Percentiles rank a stretch among this genome's conserved stretches.
These are phyloP conservation scores for Polypedilum vanderplanki DNA, from an alignment of 1,140 invertebrate genomes.

Conservation along the genomic window DNA sequence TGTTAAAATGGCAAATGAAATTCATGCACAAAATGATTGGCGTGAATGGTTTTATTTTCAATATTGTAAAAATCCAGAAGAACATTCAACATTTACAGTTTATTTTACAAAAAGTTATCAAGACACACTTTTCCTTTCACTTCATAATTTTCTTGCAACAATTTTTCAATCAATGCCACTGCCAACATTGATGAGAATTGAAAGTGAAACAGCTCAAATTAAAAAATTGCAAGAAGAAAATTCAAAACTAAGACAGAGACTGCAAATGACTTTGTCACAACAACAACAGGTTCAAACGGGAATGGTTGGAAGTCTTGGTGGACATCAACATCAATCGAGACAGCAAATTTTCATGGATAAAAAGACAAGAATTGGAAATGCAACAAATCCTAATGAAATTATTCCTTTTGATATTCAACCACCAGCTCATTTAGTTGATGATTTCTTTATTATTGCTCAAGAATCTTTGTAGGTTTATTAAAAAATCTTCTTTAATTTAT, in stretches of 20 bases:
- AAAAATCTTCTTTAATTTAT: slow-evolving; percentile 32
- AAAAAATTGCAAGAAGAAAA: slow-evolving; percentile 79
- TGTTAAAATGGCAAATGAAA: slow-evolving; percentile 73
- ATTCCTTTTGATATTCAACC: slow-evolving; percentile 55
- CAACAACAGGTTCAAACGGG: slow-evolving; percentile 35
- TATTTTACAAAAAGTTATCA: slow-evolving; percentile 93
- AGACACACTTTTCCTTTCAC: slow-evolving; percentile 84
- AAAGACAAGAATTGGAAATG: slow-evolving; percentile 45
- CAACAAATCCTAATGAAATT: slow-evolving; percentile 48
- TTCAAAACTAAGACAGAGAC: slow-evolving; percentile 54
- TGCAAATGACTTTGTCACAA: slow-evolving; percentile 41
- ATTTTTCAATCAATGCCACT: slow-evolving; percentile 80
- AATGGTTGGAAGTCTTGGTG: background rate
- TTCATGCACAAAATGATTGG: slow-evolving; percentile 87
- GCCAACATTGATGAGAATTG: slow-evolving; percentile 75
- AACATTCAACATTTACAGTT: slow-evolving; percentile 76
- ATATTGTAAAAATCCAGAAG: slow-evolving; percentile 85
- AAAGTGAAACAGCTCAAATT: slow-evolving; percentile 73
- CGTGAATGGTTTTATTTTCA: slow-evolving; percentile 95
- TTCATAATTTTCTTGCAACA: slow-evolving; percentile 89
- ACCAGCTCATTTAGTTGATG: slow-evolving; percentile 75
- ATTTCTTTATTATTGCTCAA: slow-evolving; percentile 85
- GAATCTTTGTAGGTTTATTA: slow-evolving; percentile 47
- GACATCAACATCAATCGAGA: slow-evolving; percentile 28
- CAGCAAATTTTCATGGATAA: slow-evolving; percentile 33